These are phyloP conservation scores for Torymus texanus DNA, from an alignment of 2,888 invertebrate genomes.

Conservation along the genomic window DNA sequence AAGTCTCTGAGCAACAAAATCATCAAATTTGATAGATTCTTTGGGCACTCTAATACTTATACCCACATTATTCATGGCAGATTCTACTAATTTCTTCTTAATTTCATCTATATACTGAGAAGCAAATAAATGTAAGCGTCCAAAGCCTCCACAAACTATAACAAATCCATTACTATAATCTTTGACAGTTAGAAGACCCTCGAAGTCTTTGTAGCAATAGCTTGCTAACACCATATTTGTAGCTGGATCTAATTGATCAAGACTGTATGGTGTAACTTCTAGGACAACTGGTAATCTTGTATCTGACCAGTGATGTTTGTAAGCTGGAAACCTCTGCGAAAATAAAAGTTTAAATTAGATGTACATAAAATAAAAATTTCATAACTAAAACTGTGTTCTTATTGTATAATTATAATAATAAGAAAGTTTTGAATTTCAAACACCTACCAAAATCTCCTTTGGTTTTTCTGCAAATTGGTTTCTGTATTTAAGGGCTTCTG, in stretches of 20 bases:
- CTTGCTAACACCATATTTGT: conserved; percentile 88
- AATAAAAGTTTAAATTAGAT: conserved; percentile 14
- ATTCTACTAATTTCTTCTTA: conserved; percentile 89
- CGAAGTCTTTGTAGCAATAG: conserved; percentile 91
- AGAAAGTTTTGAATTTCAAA: conserved; percentile 61
- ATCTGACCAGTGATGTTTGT: conserved; percentile 98
- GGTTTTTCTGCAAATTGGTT: conserved; percentile 88
- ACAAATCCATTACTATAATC: conserved; percentile 96
- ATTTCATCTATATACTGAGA: conserved; percentile 90
- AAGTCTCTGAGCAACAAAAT: conserved; percentile 91
- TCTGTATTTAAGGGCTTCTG: conserved; percentile 90
- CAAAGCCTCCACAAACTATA: conserved; percentile 93
- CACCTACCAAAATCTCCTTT: conserved; percentile 83
- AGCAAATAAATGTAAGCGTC: conserved; percentile 93
- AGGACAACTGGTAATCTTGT: conserved; percentile 90
- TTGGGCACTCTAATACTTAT: conserved; percentile 89
- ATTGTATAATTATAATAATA: conserved; percentile 35
- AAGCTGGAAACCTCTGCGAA: conserved; percentile 88
- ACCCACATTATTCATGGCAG: conserved; percentile 87
- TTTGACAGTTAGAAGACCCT: conserved; percentile 86
- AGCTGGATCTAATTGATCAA: conserved; percentile 94
- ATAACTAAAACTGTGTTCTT: conserved; percentile 19
- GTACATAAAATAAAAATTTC: conserved; percentile 34
- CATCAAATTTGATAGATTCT: conserved; percentile 89
- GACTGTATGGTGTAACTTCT: conserved; percentile 93